phyloP scores from a whole-genome alignment of 1,140 invertebrate species.

The Leptonema lineaticorne region DNA sequence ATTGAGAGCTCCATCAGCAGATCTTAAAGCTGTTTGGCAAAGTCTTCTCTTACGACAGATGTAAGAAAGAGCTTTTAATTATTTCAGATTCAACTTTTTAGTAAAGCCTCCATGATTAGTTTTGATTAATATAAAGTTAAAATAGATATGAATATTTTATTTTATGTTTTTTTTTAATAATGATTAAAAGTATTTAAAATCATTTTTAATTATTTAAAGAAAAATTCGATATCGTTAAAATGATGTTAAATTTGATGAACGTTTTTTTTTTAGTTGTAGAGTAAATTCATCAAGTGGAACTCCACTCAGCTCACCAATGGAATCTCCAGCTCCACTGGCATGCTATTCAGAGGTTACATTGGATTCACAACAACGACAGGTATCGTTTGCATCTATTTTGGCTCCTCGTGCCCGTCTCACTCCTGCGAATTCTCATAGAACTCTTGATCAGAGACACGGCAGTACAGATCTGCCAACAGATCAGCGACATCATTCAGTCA shows the following conservation, averaged over 20 bases:
- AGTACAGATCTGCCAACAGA: slow-evolving; percentile 22
- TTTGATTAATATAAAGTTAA: too few relatives aligned
- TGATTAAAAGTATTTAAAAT: too few relatives aligned
- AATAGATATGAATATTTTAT: too few relatives aligned
- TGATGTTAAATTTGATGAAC: neutral
- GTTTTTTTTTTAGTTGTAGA: slow-evolving; percentile 60
- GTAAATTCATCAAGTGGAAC: slow-evolving; percentile 64
- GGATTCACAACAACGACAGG: slow-evolving; percentile 61
- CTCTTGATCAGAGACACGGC: slow-evolving; percentile 44
- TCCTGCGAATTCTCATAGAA: slow-evolving; percentile 45
- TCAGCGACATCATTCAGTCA: slow-evolving; percentile 51
- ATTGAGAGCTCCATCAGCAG: slow-evolving; percentile 74
- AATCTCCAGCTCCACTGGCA: slow-evolving; percentile 63
- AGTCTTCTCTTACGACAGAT: slow-evolving; percentile 84
- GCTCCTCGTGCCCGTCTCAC: slow-evolving; percentile 46
- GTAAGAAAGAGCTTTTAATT: too few relatives aligned
- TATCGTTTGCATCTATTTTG: slow-evolving; percentile 55
- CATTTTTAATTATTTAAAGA: too few relatives aligned
- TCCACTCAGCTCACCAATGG: slow-evolving; percentile 70
- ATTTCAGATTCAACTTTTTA: too few relatives aligned
- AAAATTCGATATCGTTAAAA: too few relatives aligned
- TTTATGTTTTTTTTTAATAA: too few relatives aligned
- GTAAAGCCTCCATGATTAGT: too few relatives aligned
- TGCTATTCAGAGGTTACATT: slow-evolving; percentile 63
- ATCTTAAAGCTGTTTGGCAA: slow-evolving; percentile 86